Evolutionary conservation across 2,113 vertebrate species (phyloP), one percentile per base, ranked within the genome.

Genomic region (Podarcis raffonei): DNA sequence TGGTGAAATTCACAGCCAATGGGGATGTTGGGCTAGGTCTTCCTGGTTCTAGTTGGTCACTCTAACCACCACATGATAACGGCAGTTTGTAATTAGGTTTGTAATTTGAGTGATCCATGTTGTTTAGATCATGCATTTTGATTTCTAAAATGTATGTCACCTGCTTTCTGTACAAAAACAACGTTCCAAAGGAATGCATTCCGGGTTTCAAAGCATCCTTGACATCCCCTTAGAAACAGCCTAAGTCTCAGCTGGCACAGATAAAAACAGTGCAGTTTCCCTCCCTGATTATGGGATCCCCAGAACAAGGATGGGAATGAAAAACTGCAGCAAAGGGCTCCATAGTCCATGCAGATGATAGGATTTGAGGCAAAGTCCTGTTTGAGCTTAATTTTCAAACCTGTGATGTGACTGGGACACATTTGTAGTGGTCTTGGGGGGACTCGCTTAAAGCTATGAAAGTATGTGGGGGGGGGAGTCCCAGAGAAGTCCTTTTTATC

Each of bases 241-340:
- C 16, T 20, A 42, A 59, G n/a, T 27, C 27, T 37, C 53, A 65
- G 2, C 42, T 62, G n/a, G 30, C 30, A 16, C 42, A 23, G 6
- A 81, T 69, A 80, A 65, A 83, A 57, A 59, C 48, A 35, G 25
- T 13, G 42, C 16, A 76, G 42, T 3, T 1, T 86, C 76, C 35
- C 57, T 68, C 71, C 12, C 12, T 4, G 72, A 15, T 13, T 3
- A 12, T 7, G 22, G 48, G 79, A 0, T 32, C 89, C 65, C 23
- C 53, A 0, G 1, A 1, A 59, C 37, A 20, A 16, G 82, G 3
- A 0, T 13, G 2, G 30, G 23, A 2, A 27, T 13, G 1, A 5
- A 12, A 30, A 59, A 53, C 37, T 22, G 25, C 57, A 89, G 59
- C 5, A 2, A 2, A 27, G 84, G 48, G 2, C 83, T n/a, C n/a